phyloP scores from a whole-genome alignment of 2,888 invertebrate species.

The Epinotia bilunana region DNA sequence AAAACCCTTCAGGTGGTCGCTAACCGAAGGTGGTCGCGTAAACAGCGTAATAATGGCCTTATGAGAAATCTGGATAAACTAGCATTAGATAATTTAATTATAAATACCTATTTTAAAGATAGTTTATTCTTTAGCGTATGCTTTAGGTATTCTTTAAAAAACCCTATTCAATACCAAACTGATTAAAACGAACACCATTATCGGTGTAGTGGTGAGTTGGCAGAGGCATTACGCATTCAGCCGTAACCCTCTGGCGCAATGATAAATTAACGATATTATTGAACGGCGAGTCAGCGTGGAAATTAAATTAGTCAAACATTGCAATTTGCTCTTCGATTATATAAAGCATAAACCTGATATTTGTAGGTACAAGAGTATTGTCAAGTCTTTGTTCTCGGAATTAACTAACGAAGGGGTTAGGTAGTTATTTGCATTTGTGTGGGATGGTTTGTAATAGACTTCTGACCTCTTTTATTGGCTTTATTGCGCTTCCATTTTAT shows the following conservation, averaged over 20 bases:
- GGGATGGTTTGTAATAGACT: slow-evolving; percentile 41
- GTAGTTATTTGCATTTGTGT: slow-evolving; percentile 62
- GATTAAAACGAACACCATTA: slow-evolving; percentile 32
- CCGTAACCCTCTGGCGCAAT: slow-evolving; percentile 60
- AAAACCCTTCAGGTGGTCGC: too few relatives aligned
- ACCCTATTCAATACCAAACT: neutral
- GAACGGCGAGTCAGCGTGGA: slow-evolving; percentile 58
- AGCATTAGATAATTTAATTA: too few relatives aligned
- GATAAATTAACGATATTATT: slow-evolving; percentile 79
- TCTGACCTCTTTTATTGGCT: too few relatives aligned
- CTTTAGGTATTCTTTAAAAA: too few relatives aligned
- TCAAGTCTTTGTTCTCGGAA: slow-evolving; percentile 55
- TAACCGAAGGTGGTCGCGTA: too few relatives aligned
- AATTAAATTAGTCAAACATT: slow-evolving; percentile 71
- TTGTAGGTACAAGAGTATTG: slow-evolving; percentile 54
- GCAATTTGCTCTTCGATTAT: slow-evolving; percentile 59
- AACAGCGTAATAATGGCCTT: too few relatives aligned
- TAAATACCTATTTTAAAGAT: too few relatives aligned
- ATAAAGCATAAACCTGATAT: slow-evolving; percentile 59
- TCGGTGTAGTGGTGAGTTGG: slow-evolving; percentile 35
- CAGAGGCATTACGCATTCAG: slow-evolving; percentile 51
- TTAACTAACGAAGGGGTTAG: slow-evolving; percentile 70
- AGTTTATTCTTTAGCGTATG: too few relatives aligned
- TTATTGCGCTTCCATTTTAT: too few relatives aligned
- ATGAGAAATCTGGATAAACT: too few relatives aligned